Conservation (phyloP, 2,113 vertebrate species). For the Neoarius graeffei region DNA sequence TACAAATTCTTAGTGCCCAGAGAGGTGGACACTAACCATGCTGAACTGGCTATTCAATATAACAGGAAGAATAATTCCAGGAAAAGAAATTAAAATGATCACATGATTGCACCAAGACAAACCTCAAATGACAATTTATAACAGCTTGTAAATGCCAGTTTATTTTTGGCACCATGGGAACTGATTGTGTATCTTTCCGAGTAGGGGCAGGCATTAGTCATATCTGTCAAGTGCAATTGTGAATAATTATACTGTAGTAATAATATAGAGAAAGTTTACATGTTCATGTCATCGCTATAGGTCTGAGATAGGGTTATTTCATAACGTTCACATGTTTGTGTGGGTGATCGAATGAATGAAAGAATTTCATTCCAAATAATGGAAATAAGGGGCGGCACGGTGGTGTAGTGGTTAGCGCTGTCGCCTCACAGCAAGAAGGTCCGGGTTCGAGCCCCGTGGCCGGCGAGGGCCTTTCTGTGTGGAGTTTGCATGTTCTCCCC, state of each 20-base stretch:
- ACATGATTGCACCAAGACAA: conserved; percentile 10
- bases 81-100: not conserved
- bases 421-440: too few species aligned
- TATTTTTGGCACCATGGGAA: conserved; percentile 17
- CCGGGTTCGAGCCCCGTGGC: too few species aligned
- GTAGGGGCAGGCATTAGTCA: not conserved
- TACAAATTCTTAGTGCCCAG: not conserved
- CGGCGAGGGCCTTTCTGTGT: too few species aligned
- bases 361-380: not conserved
- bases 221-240: conserved; percentile 16
- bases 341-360: not conserved
- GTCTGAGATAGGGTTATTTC: not conserved
- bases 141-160: not conserved
- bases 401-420: too few species aligned
- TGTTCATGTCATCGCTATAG: not conserved
- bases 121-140: not conserved
- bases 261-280: not conserved
- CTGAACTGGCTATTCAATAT: not conserved
- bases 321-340: not conserved
- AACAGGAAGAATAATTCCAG: not conserved
- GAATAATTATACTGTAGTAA: not conserved
- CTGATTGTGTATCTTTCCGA: not conserved
- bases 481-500: too few species aligned
- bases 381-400: too few species aligned
- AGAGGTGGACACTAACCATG: not conserved